Evolutionary conservation across 1,140 invertebrate species (phyloP), one percentile per base, ranked within the genome.

Genomic region (Metaphire vulgaris): DNA sequence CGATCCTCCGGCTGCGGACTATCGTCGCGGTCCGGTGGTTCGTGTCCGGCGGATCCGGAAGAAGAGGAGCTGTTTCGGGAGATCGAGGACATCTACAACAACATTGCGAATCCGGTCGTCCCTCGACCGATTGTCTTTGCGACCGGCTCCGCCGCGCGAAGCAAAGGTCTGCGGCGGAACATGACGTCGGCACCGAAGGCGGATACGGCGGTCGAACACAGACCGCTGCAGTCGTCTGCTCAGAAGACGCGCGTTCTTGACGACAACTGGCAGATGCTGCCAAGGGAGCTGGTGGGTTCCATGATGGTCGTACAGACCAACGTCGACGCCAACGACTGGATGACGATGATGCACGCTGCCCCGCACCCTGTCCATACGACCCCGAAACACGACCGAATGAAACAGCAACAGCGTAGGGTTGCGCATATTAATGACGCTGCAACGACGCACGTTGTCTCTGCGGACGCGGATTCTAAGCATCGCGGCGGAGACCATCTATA

Each of bases 61-160:
- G 85, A 86, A 77, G 93, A 96, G 80, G 76, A 81, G 32, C 79
- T 85, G 26, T 96, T 96, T 86, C 93, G 96, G 80, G 95, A 98
- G 86, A 96, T 97, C 79, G 95, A 98, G 88, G 93, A 96, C 86
- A 95, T 98, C 76, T 98, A 98, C 84, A 93, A 96, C 83, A 97
- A 97, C 83, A 94, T 98, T 0, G 88, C 94, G 69, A 81, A 82
- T 65, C 95, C 95, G 0, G 92, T 93, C 16, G 41, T 56, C 21
- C 87, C 96, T 34, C 87, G 96, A 41, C 88, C 65, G 56, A 56
- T 56, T 56, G 41, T 56, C 6, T 56, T 56, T 56, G 21, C 41
- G 6, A 56, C 41, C 41, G 41, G 21, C 6, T 12, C 41, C 21
- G 41, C 41, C 21, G 41, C 21, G 6, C 6, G 41, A 12, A 56